Base-by-base conservation (phyloP, 1,140 invertebrate genomes). In the Drosophila triauraria region DNA sequence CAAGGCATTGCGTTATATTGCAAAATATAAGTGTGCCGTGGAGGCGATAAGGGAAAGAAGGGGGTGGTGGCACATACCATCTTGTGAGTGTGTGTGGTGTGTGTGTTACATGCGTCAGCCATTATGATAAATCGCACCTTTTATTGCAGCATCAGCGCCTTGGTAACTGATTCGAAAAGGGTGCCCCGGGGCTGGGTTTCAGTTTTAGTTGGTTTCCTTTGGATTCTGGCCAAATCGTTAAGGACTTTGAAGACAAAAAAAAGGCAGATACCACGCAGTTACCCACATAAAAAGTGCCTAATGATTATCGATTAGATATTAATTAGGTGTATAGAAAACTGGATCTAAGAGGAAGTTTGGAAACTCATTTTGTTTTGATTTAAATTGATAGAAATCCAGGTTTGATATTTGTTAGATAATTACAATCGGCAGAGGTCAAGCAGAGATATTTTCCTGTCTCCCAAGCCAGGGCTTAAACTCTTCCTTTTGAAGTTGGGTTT, bases 71-170 rank as follows among this genome's bases (percentile, higher is more conserved):
- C 20, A 51, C 15, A 62, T 35, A 47, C 54, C 43, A 38, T 54
- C 46, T 50, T 62, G 38, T 27, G 32, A 53, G 2, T 30, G 13
- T 70, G 48, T 51, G 40, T 30, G 7, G 30, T 30, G 30, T 58
- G 54, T 63, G 44, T 64, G 32, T 35, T 53, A 51, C 74, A 78
- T 78, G 75, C 75, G 74, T 78, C 74, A 78, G 77, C 69, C 78
- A 88, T 88, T 88, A 88, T 88, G 84, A 88, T 90, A 90, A 88
- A 88, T 88, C 85, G 84, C 84, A 88, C 84, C 84, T 90, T 90
- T 90, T 88, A 88, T 90, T 88, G 84, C 84, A 90, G 84, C 84
- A 90, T 88, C 84, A 88, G 84, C 85, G 84, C 84, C 81, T 81
- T 78, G 80, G 80, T 90, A 90, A 88, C 84, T 88, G 85, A 88